Evolutionary conservation across 2,113 vertebrate genomes (phyloP), one percentile per base, ranked within the genome.

Genomic region (Xiphias gladius): DNA sequence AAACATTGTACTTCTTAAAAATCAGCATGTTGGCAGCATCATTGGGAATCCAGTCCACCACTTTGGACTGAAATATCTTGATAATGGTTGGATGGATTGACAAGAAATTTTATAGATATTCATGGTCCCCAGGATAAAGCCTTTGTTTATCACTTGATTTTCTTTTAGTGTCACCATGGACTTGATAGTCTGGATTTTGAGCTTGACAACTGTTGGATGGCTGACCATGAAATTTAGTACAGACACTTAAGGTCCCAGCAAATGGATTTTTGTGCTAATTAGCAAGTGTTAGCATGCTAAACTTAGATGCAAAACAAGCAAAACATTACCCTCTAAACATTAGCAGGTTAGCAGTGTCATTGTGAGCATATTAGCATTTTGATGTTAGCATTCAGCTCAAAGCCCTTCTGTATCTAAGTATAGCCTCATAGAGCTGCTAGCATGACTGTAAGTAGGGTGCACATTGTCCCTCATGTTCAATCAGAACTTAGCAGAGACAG

Each of bases 401-500:
- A 50, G 46, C 17, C 3, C 24, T 57, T 35, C 63, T 41, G 17
- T 66, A 26, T 12, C 17, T 12, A 11, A 7, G 24, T 3, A 35
- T 4, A 35, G 20, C 30, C 17, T 67, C 12, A 28, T 22, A 32
- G 37, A 57, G 7, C 13, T 13, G 10, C 9, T 24, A 32, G 9
- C 37, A 26, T 5, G 20, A 16, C 17, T 54, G 43, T 13, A 11
- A 37, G 24, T 17, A 39, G 37, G 5, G 9, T 26, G 0, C 32
- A 14, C 0, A 41, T 9, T 12, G 30, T n/a, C 57, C 68, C 79
- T 80, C 10, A 6, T 10, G 3, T 35, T 50, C 75, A 70, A 24
- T 79, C 76, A 52, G 8, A 52, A 43, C 17, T 62, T 19, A n/a
- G 32, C 57, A 67, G 32, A 62, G 32, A 65, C 37, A 14, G 68